These are phyloP conservation scores for Oncopeltus fasciatus DNA, from an alignment of 1,140 invertebrate genomes.

Conservation along the genomic window DNA sequence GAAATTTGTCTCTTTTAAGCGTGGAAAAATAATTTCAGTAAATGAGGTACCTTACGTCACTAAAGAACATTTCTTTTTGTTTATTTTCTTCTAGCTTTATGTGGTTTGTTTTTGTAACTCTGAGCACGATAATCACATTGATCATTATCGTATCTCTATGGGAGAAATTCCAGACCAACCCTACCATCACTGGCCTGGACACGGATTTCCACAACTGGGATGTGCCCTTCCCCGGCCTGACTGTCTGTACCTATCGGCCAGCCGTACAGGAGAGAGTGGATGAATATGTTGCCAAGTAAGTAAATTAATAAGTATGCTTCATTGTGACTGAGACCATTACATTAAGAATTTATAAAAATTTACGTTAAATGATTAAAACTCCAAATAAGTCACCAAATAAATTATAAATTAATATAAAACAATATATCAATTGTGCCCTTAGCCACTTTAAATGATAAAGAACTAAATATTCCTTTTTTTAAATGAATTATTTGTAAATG, in stretches of 20 bases:
- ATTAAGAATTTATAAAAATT: too few relatives aligned
- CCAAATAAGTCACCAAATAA: not conserved
- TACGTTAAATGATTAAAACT: too few relatives aligned
- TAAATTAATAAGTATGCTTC: not conserved
- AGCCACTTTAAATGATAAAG: too few relatives aligned
- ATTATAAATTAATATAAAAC: too few relatives aligned
- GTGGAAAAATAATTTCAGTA: too few relatives aligned
- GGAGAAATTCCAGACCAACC: constrained; percentile 65
- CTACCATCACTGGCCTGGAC: constrained; percentile 50
- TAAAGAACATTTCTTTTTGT: constrained; percentile 4
- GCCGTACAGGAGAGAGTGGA: constrained; percentile 24
- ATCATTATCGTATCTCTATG: constrained; percentile 56
- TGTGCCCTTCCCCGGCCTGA: constrained; percentile 51
- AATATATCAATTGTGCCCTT: too few relatives aligned
- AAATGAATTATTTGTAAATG: too few relatives aligned
- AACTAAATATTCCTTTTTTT: too few relatives aligned
- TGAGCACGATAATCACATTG: constrained; percentile 45
- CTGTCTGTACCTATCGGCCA: constrained; percentile 41
- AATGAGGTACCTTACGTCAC: too few relatives aligned
- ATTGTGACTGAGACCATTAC: too few relatives aligned
- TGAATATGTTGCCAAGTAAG: not conserved
- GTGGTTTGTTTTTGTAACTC: constrained; percentile 53
- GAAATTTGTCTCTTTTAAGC: too few relatives aligned
- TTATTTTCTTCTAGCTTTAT: constrained; percentile 40
- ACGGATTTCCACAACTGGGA: constrained; percentile 59